phyloP scores from a whole-genome alignment of 2,113 vertebrate species.

The Hylia prasina region DNA sequence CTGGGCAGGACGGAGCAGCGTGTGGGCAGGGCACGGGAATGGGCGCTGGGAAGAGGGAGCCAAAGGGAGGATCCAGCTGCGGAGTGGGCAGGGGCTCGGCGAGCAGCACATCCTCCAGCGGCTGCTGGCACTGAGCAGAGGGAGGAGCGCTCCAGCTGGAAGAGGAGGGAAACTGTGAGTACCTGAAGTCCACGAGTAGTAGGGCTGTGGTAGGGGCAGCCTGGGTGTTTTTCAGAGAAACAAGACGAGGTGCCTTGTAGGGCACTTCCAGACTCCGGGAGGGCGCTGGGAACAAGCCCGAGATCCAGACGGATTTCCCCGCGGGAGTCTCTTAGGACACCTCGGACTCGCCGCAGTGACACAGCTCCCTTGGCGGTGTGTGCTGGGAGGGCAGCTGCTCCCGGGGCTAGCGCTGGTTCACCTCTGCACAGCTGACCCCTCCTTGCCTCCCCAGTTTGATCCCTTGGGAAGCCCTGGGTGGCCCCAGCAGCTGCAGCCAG shows the following conservation, averaged over 20 bases:
- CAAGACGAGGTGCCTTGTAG: background rate
- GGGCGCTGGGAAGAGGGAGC: background rate
- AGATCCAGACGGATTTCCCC: background rate
- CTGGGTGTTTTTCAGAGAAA: background rate
- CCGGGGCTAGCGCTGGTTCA: background rate
- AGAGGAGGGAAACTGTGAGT: background rate
- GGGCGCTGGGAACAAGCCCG: background rate
- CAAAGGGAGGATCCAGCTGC: background rate
- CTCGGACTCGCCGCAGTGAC: background rate
- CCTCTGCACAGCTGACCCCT: background rate
- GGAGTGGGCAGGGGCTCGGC: background rate
- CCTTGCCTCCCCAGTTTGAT: background rate
- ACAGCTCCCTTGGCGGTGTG: background rate
- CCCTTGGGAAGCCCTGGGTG: background rate
- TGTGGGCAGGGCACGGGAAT: background rate
- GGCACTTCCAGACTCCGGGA: background rate
- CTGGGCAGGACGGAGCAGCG: background rate
- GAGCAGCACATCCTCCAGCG: background rate
- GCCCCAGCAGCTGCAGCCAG: background rate
- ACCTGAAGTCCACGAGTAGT: background rate
- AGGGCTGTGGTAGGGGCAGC: background rate
- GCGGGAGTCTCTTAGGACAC: background rate
- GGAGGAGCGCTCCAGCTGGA: background rate
- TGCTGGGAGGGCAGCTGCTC: background rate
- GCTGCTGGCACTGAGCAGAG: background rate